Conservation (phyloP, 2,113 vertebrate genomes). For the sheep (Ovis aries) region ARS-UI_Ramb_v3.0 NC_056080.1:38570501-38571000, state of each 20-base stretch:
- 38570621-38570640: neutral
- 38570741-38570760: neutral
- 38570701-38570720: neutral
- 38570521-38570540: neutral
- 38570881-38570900: neutral
- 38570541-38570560: neutral
- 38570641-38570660: neutral
- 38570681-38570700: neutral
- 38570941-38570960: neutral
- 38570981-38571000: neutral
- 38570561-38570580: neutral
- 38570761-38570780: neutral
- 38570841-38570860: neutral
- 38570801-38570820: neutral
- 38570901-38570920: neutral
- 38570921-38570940: neutral
- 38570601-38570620: neutral
- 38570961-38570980: neutral
- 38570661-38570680: neutral
- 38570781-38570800: neutral
- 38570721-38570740: slow-evolving; percentile 16
- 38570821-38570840: neutral
- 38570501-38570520: neutral
- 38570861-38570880: neutral
- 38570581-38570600: neutral